Base-by-base conservation (phyloP, 1,140 invertebrate species). In the Brachionus calyciflorus region DNA sequence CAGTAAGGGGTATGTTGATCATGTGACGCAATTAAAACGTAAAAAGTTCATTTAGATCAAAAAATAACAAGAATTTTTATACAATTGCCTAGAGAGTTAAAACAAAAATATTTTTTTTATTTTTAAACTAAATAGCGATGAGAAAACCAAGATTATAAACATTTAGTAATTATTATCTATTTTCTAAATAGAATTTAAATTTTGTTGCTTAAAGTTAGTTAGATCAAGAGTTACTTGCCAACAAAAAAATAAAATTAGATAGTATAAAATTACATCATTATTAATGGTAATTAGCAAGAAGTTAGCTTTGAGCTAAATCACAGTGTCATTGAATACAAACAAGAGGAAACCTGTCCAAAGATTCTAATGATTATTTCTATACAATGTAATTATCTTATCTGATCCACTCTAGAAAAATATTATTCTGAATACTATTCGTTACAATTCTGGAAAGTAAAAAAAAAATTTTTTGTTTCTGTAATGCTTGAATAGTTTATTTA, bases 231-330 rank as follows among this genome's bases (percentile, higher is more conserved):
- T 37, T 37, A 60, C 30, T 60, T 2, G 24, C n/a, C 19, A 33
- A 60, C 30, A 33, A 12, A n/a, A n/a, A n/a, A n/a, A n/a, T n/a
- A n/a, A n/a, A n/a, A n/a, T n/a, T n/a, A n/a, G n/a, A n/a, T n/a
- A 60, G 55, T 60, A 17, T 60, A 60, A 60, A 60, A 60, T 60
- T 60, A 60, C 55, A 60, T 60, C 30, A 60, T 60, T 60, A 60
- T 60, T 60, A 17, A 33, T 1, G 30, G 30, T 60, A 60, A 60
- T 60, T 60, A 60, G 9, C 30, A 60, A 26, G 53, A 28, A n/a
- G n/a, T 55, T 55, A 28, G 21, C 53, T 55, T 26, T 26, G 19
- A 28, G 53, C 53, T 28, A n/a, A 10, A 55, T n/a, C n/a, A n/a
- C n/a, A n/a, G n/a, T n/a, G n/a, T n/a, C n/a, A n/a, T n/a, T n/a